phyloP scores from a whole-genome alignment of 2,797 vertebrate species.

The Nasua narica region DNA sequence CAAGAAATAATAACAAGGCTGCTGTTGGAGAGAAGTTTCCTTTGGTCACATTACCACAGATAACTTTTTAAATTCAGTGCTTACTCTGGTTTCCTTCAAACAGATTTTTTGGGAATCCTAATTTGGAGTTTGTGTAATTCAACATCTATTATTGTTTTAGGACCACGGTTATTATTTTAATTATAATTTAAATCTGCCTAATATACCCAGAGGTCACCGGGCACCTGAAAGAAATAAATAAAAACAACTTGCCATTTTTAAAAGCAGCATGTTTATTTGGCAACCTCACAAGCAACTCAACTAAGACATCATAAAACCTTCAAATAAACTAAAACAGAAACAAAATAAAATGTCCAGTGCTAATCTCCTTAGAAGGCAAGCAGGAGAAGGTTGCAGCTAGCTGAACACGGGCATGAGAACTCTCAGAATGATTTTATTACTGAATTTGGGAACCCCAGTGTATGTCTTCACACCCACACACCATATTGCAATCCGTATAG shows the following conservation, averaged over 20 bases:
- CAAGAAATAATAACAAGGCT: not conserved
- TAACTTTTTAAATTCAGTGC: conserved; percentile 48
- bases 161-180: conserved; percentile 74
- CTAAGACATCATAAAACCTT: conserved; percentile 77
- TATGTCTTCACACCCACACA: not conserved
- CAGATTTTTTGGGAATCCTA: conserved; percentile 33
- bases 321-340: conserved; percentile 78
- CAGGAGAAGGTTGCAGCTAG: conserved; percentile 14
- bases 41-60: not conserved
- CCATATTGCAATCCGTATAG: not conserved
- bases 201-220: conserved; percentile 60
- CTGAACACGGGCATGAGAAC: conserved; percentile 38
- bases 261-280: conserved; percentile 77
- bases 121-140: conserved; percentile 31
- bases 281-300: conserved; percentile 68
- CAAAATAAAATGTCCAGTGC: conserved; percentile 67
- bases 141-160: conserved; percentile 63
- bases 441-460: not conserved
- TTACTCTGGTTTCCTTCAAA: not conserved
- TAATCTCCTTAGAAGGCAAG: conserved; percentile 77
- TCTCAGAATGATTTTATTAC: not conserved
- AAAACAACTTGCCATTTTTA: conserved; percentile 74
- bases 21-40: not conserved
- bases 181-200: conserved; percentile 70
- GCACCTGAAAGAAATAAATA: conserved; percentile 73